Conservation (phyloP, 2,888 invertebrate species). For the Blera fallax region DNA sequence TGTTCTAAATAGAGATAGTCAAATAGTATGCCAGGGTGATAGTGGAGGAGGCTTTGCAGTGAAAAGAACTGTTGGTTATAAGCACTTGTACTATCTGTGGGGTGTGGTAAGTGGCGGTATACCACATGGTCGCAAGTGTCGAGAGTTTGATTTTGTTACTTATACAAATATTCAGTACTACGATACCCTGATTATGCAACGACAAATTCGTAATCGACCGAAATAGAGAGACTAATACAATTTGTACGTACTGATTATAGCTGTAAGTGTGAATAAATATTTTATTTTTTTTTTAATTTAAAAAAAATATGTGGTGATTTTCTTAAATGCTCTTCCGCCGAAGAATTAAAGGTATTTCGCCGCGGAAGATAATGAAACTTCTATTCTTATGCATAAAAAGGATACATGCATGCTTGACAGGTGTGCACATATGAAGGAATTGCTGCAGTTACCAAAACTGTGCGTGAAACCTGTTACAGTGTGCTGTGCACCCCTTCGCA, state of each 20-base stretch:
- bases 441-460: too few species aligned
- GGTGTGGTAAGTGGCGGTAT: constrained; percentile 76
- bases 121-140: constrained; percentile 21
- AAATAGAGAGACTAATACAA: background rate
- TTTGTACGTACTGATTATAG: background rate
- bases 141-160: constrained; percentile 35
- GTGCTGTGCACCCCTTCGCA: too few species aligned
- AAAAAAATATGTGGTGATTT: too few species aligned
- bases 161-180: constrained; percentile 73
- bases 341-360: too few species aligned
- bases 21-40: constrained; percentile 75
- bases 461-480: too few species aligned
- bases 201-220: constrained; percentile 4
- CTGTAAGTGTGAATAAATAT: background rate
- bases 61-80: constrained; percentile 6
- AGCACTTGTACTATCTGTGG: constrained; percentile 72
- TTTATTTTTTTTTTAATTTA: too few species aligned
- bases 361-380: too few species aligned
- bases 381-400: too few species aligned
- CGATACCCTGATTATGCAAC: background rate
- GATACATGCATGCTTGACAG: too few species aligned
- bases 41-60: constrained; percentile 76
- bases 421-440: too few species aligned
- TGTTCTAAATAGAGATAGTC: constrained; percentile 73
- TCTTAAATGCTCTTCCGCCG: too few species aligned